phyloP scores from a whole-genome alignment of 2,888 invertebrate species.

The Meloe dianella region DNA sequence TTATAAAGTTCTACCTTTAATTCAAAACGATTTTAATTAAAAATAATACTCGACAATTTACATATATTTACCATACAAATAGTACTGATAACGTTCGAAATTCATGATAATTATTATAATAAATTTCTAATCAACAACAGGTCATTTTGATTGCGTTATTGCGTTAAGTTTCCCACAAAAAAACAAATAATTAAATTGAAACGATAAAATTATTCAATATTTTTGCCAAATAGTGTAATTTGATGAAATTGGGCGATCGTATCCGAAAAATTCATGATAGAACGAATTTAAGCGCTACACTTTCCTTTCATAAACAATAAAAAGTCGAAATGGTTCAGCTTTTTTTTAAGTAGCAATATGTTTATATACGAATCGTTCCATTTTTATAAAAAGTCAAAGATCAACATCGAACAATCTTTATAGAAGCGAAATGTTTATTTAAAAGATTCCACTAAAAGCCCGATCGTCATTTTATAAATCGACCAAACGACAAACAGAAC shows the following conservation, averaged over 20 bases:
- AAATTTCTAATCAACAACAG: not conserved
- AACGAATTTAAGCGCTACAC: not conserved
- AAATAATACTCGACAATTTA: not conserved
- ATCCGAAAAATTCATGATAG: not conserved
- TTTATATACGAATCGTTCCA: constrained; percentile 6
- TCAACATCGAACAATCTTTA: not conserved
- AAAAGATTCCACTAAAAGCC: constrained; percentile 8
- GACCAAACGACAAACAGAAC: not conserved
- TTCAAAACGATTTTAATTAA: not conserved
- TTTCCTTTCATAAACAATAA: constrained; percentile 6
- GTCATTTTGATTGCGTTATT: not conserved
- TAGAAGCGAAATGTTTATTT: constrained; percentile 6
- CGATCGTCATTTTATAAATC: not conserved
- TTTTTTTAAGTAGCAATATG: constrained; percentile 14
- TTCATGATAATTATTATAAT: not conserved
- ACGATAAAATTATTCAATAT: not conserved
- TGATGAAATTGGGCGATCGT: not conserved
- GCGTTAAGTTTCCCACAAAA: not conserved
- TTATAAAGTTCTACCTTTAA: not conserved
- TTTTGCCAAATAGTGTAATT: not conserved
- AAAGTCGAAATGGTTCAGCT: constrained; percentile 6
- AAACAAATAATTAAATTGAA: too few relatives aligned
- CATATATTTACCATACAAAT: constrained; percentile 2
- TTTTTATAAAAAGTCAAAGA: not conserved
- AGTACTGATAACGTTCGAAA: not conserved